phyloP scores from a whole-genome alignment of 2,888 invertebrate species.

The Campopleginae sp. region DNA sequence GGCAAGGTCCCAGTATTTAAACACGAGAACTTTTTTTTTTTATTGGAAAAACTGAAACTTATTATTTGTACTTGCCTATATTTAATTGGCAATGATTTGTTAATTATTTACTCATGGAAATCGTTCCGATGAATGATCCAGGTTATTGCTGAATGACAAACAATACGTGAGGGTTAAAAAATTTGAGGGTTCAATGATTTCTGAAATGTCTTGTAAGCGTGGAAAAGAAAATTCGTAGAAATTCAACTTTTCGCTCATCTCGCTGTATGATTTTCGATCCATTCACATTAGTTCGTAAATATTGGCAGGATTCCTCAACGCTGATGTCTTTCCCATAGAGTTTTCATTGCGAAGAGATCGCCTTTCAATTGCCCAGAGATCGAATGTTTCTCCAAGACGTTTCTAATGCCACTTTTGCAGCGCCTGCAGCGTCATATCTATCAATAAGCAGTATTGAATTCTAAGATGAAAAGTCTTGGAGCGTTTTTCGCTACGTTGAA shows the following conservation, averaged over 20 bases:
- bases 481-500: not conserved
- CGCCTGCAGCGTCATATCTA: not conserved
- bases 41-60: not conserved
- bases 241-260: not conserved
- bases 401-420: constrained; percentile 21
- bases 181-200: not conserved
- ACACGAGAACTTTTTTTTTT: not conserved
- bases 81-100: not conserved
- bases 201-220: not conserved
- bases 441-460: not conserved
- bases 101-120: not conserved
- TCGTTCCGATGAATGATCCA: not conserved
- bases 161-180: not conserved
- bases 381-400: constrained; percentile 20
- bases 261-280: not conserved
- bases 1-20: not conserved
- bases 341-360: constrained; percentile 7
- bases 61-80: not conserved
- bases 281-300: not conserved
- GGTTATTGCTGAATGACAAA: not conserved
- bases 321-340: constrained; percentile 1
- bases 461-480: not conserved
- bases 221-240: not conserved
- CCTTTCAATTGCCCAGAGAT: not conserved
- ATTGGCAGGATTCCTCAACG: not conserved